These are phyloP conservation scores for Nerophis ophidion DNA, from an alignment of 2,113 vertebrate species.

Conservation along the genomic window DNA sequence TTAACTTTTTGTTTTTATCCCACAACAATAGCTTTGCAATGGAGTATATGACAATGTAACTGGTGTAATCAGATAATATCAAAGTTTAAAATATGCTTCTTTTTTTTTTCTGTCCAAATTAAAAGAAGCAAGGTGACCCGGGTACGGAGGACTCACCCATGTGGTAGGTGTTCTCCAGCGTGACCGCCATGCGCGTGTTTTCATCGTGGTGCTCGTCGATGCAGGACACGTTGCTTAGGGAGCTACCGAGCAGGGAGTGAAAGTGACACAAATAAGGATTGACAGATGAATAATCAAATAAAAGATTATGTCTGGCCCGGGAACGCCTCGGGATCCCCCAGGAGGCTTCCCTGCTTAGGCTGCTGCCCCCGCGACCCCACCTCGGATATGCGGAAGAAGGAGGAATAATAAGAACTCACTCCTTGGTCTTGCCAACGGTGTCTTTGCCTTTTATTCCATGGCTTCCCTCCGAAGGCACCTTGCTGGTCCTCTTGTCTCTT, in stretches of 20 bases:
- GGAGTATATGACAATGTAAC: no score
- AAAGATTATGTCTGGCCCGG: not conserved
- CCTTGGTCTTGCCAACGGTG: conserved; percentile 55
- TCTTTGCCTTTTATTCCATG: conserved; percentile 66
- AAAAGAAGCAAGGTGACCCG: no score
- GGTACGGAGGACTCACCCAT: conserved; percentile 57
- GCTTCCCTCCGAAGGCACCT: conserved; percentile 62
- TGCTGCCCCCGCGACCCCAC: no score
- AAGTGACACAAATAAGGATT: not conserved
- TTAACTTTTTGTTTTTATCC: no score
- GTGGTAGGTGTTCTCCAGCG: conserved; percentile 80
- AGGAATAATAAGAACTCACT: conserved; percentile 64
- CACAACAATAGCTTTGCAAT: no score
- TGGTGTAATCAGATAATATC: no score
- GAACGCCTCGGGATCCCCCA: no score
- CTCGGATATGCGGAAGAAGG: not conserved
- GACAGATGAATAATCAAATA: not conserved
- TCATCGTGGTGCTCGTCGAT: conserved; percentile 76
- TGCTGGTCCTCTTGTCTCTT: conserved; percentile 70
- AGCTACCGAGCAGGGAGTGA: conserved; percentile 55
- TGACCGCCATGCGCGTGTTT: conserved; percentile 39
- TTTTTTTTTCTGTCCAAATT: no score
- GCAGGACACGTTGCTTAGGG: conserved; percentile 70
- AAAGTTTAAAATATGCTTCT: no score
- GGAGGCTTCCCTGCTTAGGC: no score